Evolutionary conservation across 2,113 vertebrate genomes (phyloP), one percentile per base, ranked within the genome.

Genomic region (Zapus hudsonius): DNA sequence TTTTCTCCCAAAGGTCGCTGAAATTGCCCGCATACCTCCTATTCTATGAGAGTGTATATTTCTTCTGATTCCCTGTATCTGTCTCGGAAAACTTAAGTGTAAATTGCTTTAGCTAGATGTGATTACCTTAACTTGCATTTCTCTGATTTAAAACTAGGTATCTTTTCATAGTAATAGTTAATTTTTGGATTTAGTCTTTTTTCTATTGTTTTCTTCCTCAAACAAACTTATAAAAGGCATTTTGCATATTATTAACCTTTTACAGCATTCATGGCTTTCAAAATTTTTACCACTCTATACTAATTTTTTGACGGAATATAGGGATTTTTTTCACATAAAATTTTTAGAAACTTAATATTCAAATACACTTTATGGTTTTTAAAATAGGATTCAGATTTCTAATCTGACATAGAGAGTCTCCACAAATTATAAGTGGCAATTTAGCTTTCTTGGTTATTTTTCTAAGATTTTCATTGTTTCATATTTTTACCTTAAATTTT

Each of bases 91-190:
- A n/a, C n/a, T n/a, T n/a, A n/a, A n/a, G n/a, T n/a, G n/a, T n/a
- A n/a, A n/a, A n/a, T n/a, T n/a, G n/a, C n/a, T n/a, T n/a, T n/a
- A 9, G n/a, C 66, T 73, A 52, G 38, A 63, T 93, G 12, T 64
- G 63, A 11, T n/a, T n/a, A n/a, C n/a, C n/a, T 89, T 90, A 93
- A 63, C 93, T 93, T 89, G 40, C 0, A 74, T 92, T 95, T 83
- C 11, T 85, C 47, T 87, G 66, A 80, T n/a, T 73, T 31, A 87
- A 93, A 84, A 15, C 73, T 29, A 74, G 70, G 38, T 23, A 42
- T 36, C 29, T 78, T 72, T 90, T 72, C 17, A 92, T n/a, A n/a
- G n/a, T n/a, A n/a, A n/a, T n/a, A n/a, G n/a, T n/a, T n/a, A n/a
- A n/a, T n/a, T n/a, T n/a, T n/a, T n/a, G n/a, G n/a, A n/a, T n/a